These are phyloP conservation scores for human DNA, from an alignment of 2,113 vertebrate species.

Conservation along the genomic window DNA sequence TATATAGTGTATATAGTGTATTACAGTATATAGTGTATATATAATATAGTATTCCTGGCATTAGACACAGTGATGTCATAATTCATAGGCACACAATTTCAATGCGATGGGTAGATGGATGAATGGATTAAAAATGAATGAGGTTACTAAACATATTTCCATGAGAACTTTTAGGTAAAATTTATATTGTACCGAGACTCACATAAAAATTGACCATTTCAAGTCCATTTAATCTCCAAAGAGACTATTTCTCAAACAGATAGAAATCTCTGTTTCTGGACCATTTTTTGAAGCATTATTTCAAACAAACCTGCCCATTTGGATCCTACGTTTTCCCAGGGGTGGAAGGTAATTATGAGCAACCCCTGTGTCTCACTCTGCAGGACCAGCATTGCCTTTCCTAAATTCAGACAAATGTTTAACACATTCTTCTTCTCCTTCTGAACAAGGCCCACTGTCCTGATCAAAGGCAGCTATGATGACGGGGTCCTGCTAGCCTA, in stretches of 20 bases:
- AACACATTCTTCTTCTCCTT: fast-evolving
- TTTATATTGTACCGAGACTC: neutral
- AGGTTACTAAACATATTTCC: neutral
- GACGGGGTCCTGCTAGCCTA: fast-evolving
- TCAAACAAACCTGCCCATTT: neutral
- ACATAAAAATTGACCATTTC: neutral
- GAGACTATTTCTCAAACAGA: neutral
- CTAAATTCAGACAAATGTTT: neutral
- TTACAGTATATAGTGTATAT: fast-evolving
- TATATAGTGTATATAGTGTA: neutral
- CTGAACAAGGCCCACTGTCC: fast-evolving
- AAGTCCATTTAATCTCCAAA: neutral
- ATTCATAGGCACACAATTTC: neutral
- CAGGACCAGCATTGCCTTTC: fast-evolving
- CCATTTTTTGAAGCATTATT: neutral
- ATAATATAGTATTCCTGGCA: neutral
- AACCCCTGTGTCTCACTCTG: fast-evolving
- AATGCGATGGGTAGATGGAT: fast-evolving
- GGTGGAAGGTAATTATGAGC: neutral
- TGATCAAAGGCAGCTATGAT: fast-evolving
- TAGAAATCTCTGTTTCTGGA: neutral
- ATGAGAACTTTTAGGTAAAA: neutral
- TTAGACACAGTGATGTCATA: neutral
- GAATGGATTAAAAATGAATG: too few relatives aligned
- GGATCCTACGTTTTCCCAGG: neutral